phyloP scores from a whole-genome alignment of 2,113 vertebrate genomes.

The Nothobranchius kuhntae region DNA sequence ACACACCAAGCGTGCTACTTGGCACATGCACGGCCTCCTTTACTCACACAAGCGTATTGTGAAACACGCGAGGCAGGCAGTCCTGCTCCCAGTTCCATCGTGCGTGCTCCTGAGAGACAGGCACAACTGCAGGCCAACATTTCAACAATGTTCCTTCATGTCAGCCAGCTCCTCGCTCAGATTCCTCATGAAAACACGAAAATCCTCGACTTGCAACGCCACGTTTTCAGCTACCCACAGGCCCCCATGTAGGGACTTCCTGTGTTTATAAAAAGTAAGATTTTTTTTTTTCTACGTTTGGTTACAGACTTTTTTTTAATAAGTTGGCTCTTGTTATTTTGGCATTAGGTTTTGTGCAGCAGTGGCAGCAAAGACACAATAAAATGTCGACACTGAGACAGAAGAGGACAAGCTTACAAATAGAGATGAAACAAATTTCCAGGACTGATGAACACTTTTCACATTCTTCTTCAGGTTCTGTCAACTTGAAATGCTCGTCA shows the following conservation, averaged over 20 bases:
- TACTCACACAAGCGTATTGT: conserved; percentile 21
- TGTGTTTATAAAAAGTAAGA: neutral
- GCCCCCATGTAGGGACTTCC: neutral
- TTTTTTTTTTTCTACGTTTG: neutral
- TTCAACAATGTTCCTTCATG: neutral
- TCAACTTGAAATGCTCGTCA: too few species aligned
- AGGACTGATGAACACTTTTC: too few species aligned
- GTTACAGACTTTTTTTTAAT: neutral
- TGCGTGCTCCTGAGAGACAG: conserved; percentile 26
- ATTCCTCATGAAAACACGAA: neutral
- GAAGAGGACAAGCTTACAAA: too few species aligned
- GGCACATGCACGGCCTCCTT: conserved; percentile 5
- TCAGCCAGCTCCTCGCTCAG: conserved; percentile 3
- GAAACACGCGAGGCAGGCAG: conserved; percentile 13
- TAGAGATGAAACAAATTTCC: too few species aligned
- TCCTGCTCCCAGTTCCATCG: conserved; percentile 31
- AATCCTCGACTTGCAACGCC: neutral
- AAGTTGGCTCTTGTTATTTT: neutral
- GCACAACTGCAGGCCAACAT: conserved; percentile 10
- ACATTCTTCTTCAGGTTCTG: too few species aligned
- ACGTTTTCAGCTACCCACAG: neutral
- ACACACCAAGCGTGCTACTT: conserved; percentile 22
- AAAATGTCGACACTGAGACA: too few species aligned
- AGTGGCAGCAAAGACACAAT: neutral
- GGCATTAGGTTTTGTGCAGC: neutral